Conservation (phyloP, 37 sponge, comb jelly and placozoan species). For the Ianthella basta region DNA sequence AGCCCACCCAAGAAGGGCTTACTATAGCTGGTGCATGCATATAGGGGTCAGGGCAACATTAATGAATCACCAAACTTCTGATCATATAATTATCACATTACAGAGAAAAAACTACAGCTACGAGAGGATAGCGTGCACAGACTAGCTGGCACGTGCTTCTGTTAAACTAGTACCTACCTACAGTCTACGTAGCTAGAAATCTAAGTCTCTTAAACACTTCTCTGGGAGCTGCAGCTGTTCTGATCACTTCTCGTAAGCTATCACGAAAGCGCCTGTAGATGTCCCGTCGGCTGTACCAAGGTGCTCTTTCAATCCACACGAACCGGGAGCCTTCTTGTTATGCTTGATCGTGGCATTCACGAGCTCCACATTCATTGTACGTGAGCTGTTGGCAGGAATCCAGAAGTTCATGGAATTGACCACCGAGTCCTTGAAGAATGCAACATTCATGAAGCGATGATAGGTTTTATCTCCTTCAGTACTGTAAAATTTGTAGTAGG, state of each 20-base stretch:
- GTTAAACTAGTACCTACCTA: too few relatives aligned
- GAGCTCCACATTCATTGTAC: neutral
- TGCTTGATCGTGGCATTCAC: neutral
- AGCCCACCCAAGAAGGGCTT: too few relatives aligned
- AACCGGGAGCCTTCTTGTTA: neutral
- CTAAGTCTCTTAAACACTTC: too few relatives aligned
- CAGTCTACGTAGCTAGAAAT: too few relatives aligned
- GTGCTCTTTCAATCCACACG: neutral
- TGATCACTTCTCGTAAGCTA: neutral
- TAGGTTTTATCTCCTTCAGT: neutral
- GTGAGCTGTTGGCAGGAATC: constrained; percentile 18
- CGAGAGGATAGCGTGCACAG: too few relatives aligned
- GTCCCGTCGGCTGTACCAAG: neutral
- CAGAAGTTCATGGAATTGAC: constrained; percentile 12
- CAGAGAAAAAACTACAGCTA: too few relatives aligned
- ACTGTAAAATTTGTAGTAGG: neutral
- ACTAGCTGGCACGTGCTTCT: too few relatives aligned
- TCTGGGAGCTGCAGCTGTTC: neutral
- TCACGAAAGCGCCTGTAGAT: neutral
- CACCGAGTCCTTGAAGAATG: neutral
- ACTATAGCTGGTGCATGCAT: too few relatives aligned
- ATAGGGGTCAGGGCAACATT: too few relatives aligned
- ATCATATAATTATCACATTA: too few relatives aligned
- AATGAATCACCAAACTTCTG: too few relatives aligned
- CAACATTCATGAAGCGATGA: neutral